Evolutionary conservation across 2,888 invertebrate genomes (phyloP).

Genomic region (Mechanitis messenoides): DNA sequence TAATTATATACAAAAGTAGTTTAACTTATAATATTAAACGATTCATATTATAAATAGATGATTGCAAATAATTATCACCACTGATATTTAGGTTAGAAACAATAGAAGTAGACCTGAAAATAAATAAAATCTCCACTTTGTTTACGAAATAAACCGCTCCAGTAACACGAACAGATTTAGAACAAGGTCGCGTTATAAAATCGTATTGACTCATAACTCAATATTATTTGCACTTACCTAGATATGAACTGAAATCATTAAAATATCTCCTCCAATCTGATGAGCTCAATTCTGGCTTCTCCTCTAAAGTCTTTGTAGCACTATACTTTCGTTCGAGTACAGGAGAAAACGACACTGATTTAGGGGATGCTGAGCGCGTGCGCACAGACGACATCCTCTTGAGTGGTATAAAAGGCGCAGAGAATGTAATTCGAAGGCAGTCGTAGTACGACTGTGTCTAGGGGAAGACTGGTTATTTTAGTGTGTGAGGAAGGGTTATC

Average conservation of each 20-base stretch:
- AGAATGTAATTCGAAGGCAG: conserved; percentile 53
- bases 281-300: conserved; percentile 56
- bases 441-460: conserved; percentile 69
- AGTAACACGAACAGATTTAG: conserved; percentile 70
- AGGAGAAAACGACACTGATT: conserved; percentile 80
- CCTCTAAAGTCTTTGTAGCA: conserved; percentile 56
- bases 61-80: no score
- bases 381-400: conserved; percentile 77
- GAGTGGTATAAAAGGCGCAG: conserved; percentile 60
- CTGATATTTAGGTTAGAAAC: no score
- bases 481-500: conserved; percentile 62
- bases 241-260: conserved; percentile 71
- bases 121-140: conserved; percentile 34
- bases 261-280: conserved; percentile 71
- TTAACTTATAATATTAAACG: no score
- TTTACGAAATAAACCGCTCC: conserved; percentile 62
- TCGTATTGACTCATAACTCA: conserved; percentile 54
- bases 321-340: conserved; percentile 77
- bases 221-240: conserved; percentile 57
- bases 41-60: no score
- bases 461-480: conserved; percentile 70
- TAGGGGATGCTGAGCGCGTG: conserved; percentile 80
- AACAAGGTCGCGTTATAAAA: conserved; percentile 67
- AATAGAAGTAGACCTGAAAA: no score
- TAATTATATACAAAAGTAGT: no score